phyloP scores from a whole-genome alignment of 1,140 invertebrate genomes.

The Telenomus remus region DNA sequence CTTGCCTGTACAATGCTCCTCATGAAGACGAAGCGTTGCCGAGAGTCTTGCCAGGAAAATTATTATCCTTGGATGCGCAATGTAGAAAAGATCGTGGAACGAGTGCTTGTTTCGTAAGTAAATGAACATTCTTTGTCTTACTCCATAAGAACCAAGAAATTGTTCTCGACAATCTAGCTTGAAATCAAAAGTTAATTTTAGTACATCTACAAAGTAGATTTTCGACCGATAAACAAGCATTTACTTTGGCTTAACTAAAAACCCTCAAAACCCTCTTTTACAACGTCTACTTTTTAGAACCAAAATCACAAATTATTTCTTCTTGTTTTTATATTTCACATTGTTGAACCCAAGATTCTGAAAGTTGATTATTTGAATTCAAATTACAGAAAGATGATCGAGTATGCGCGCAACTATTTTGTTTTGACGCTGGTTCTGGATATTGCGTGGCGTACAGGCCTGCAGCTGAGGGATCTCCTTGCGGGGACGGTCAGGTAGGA shows the following conservation, averaged over 20 bases:
- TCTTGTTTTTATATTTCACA: no score
- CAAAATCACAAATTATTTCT: no score
- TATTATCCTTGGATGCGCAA: slow-evolving; percentile 92
- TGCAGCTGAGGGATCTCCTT: slow-evolving; percentile 94
- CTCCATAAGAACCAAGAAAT: not conserved
- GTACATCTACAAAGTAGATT: no score
- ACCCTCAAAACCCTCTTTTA: no score
- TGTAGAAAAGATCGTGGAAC: slow-evolving; percentile 95
- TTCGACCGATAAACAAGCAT: no score
- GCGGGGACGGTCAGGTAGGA: slow-evolving; percentile 92
- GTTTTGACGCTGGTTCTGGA: slow-evolving; percentile 94
- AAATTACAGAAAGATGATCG: slow-evolving; percentile 89
- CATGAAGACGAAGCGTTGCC: slow-evolving; percentile 94
- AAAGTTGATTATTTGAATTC: not conserved
- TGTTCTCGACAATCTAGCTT: no score
- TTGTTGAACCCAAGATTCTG: slow-evolving; percentile 5
- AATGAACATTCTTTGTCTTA: not conserved
- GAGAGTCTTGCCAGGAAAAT: slow-evolving; percentile 90
- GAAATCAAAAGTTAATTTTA: no score
- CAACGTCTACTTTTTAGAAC: no score
- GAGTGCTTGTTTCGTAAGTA: slow-evolving; percentile 88
- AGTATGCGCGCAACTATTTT: slow-evolving; percentile 96
- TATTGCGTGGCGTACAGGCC: slow-evolving; percentile 96
- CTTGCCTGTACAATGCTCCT: slow-evolving; percentile 93
- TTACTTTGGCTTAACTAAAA: no score